phyloP scores from a whole-genome alignment of 1,140 invertebrate genomes.

The Zaprionus camerounensis region DNA sequence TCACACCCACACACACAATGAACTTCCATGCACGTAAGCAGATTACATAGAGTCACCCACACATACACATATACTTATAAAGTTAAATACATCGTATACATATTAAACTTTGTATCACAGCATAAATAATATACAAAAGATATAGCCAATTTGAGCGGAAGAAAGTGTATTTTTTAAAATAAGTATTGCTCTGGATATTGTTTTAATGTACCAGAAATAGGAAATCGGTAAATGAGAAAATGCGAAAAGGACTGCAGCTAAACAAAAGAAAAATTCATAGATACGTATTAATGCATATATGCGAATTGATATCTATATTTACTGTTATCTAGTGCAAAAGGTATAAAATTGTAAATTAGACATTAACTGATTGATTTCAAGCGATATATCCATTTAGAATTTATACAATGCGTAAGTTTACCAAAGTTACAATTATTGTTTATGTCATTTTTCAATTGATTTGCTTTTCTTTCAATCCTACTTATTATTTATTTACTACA shows the following conservation, averaged over 20 bases:
- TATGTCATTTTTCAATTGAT: constrained; percentile 60
- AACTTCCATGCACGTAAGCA: constrained; percentile 41
- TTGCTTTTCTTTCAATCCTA: constrained; percentile 45
- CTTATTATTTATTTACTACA: constrained; percentile 66
- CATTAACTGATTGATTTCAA: constrained; percentile 15
- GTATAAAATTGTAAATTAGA: constrained; percentile 51
- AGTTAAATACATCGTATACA: constrained; percentile 22
- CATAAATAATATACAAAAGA: constrained; percentile 2
- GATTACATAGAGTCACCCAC: constrained; percentile 13
- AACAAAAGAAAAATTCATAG: constrained; percentile 21
- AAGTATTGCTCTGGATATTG: constrained; percentile 57
- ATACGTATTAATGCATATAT: not conserved
- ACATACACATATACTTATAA: constrained; percentile 8
- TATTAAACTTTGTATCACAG: constrained; percentile 2
- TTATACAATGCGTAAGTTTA: constrained; percentile 77
- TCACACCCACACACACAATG: constrained; percentile 31
- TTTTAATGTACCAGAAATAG: constrained; percentile 27
- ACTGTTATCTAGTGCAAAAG: constrained; percentile 70
- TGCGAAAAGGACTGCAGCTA: constrained; percentile 20
- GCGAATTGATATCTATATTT: constrained; percentile 50
- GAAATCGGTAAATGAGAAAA: constrained; percentile 7
- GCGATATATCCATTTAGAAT: constrained; percentile 59
- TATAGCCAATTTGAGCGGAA: constrained; percentile 22
- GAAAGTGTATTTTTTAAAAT: constrained; percentile 66
- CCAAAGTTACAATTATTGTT: constrained; percentile 75